phyloP scores from a whole-genome alignment of 2,113 vertebrate species.

The Clinocottus analis region DNA sequence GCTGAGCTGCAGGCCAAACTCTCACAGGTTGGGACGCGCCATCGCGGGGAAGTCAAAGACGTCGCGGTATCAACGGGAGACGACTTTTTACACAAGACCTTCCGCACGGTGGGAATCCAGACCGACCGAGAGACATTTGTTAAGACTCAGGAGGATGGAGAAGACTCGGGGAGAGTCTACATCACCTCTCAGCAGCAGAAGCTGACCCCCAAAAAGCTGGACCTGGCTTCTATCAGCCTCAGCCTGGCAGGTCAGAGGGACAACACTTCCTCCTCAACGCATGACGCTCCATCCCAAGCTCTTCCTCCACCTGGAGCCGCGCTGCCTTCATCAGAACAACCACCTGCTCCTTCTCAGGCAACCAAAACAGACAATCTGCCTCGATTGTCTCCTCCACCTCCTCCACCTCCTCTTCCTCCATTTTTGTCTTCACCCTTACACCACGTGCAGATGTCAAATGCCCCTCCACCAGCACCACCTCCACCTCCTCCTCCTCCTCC shows the following conservation, averaged over 20 bases:
- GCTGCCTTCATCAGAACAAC: slow-evolving; percentile 37
- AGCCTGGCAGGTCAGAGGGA: slow-evolving; percentile 77
- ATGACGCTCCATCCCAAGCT: slow-evolving; percentile 3
- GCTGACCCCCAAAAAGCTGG: slow-evolving; percentile 87
- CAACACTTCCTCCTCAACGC: slow-evolving; percentile 52
- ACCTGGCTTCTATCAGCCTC: slow-evolving; percentile 85
- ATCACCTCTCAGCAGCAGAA: slow-evolving; percentile 77
- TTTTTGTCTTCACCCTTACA: slow-evolving; percentile 5
- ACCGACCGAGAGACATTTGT: slow-evolving; percentile 93
- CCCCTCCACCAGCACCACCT: slow-evolving; percentile 58
- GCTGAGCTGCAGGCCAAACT: slow-evolving; percentile 82
- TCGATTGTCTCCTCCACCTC: slow-evolving; percentile 46
- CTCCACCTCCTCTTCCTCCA: slow-evolving; percentile 9
- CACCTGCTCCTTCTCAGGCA: slow-evolving; percentile 44
- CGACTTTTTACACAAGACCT: slow-evolving; percentile 80
- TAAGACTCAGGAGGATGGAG: slow-evolving; percentile 83
- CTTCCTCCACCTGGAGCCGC: slow-evolving; percentile 37
- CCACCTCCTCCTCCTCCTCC: slow-evolving; percentile 32
- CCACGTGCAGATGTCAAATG: slow-evolving; percentile 23
- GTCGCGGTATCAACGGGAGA: slow-evolving; percentile 88
- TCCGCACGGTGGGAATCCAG: slow-evolving; percentile 90
- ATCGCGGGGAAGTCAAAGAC: slow-evolving; percentile 82
- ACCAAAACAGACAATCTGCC: slow-evolving; percentile 21
- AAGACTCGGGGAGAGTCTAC: slow-evolving; percentile 66
- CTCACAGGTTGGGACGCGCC: slow-evolving; percentile 73